Conservation (phyloP, 2,797 vertebrate species). For the Dicrostonyx torquatus region DNA sequence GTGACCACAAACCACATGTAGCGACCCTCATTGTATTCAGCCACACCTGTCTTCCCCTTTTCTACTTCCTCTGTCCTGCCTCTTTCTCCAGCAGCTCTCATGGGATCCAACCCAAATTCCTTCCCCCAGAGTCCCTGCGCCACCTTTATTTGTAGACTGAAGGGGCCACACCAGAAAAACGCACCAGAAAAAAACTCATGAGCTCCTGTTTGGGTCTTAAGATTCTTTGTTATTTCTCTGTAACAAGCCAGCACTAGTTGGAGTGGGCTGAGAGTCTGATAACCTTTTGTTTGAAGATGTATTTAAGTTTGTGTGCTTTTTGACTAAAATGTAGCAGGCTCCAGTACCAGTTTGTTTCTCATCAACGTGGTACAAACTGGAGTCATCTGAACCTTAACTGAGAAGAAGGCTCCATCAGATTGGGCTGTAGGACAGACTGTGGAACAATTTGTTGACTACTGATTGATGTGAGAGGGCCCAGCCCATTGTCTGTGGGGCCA, state of each 20-base stretch:
- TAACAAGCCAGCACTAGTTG: constrained; percentile 2
- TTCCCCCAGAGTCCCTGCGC: neutral
- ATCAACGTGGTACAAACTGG: neutral
- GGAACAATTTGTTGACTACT: neutral
- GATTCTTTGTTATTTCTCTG: neutral
- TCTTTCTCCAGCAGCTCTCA: neutral
- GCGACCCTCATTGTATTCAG: neutral
- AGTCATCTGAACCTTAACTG: neutral
- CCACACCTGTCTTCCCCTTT: neutral
- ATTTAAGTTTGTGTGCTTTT: neutral
- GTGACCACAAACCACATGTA: neutral
- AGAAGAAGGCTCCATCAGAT: no score
- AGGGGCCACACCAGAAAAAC: neutral
- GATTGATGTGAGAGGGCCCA: neutral
- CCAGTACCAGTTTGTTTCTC: neutral
- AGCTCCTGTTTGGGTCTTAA: neutral
- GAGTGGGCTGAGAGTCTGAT: neutral
- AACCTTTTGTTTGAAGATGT: neutral
- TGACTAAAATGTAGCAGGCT: neutral
- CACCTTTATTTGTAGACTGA: neutral
- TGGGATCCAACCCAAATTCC: neutral
- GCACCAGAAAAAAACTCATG: neutral
- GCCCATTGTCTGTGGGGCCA: neutral
- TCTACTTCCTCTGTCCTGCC: neutral
- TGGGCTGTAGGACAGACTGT: neutral